A percentile compares a stretch with the other conserved stretches of the same genome.
Conservation (phyloP, 2,797 vertebrate genomes). For the Tinamus major region DNA sequence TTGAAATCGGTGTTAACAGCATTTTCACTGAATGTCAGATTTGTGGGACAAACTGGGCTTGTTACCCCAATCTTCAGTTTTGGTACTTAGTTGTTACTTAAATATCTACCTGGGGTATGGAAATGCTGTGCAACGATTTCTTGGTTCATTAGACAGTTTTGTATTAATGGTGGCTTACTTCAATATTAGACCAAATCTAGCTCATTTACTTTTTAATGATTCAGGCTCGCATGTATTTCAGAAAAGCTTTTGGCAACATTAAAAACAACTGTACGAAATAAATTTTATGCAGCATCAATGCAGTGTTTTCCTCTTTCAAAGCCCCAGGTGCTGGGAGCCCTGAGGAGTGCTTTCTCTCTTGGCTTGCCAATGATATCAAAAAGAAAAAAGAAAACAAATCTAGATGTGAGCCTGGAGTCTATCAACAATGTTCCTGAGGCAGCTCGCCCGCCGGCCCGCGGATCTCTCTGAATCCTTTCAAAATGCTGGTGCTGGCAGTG, state of each 20-base stretch:
- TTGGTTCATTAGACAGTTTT: background rate
- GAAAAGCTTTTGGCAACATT: background rate
- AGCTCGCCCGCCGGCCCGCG: background rate
- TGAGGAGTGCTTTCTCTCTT: background rate
- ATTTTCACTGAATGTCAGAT: background rate
- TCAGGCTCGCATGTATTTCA: background rate
- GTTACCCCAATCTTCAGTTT: background rate
- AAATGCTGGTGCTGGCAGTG: background rate
- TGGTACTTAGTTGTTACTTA: background rate
- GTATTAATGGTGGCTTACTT: background rate
- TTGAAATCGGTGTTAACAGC: background rate
- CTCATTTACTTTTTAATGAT: background rate
- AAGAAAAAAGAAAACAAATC: background rate
- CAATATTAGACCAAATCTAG: background rate
- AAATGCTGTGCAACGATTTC: background rate
- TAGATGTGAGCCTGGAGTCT: background rate
- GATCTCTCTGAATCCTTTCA: background rate
- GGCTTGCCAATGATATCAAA: background rate
- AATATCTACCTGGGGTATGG: background rate
- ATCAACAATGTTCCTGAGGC: background rate
- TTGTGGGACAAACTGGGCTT: background rate
- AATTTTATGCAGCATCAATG: background rate
- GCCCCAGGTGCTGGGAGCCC: fast-evolving
- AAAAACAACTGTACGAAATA: background rate
- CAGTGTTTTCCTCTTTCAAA: fast-evolving